phyloP scores from a whole-genome alignment of 2,888 invertebrate genomes.

The Drosophila austrosaltans region DNA sequence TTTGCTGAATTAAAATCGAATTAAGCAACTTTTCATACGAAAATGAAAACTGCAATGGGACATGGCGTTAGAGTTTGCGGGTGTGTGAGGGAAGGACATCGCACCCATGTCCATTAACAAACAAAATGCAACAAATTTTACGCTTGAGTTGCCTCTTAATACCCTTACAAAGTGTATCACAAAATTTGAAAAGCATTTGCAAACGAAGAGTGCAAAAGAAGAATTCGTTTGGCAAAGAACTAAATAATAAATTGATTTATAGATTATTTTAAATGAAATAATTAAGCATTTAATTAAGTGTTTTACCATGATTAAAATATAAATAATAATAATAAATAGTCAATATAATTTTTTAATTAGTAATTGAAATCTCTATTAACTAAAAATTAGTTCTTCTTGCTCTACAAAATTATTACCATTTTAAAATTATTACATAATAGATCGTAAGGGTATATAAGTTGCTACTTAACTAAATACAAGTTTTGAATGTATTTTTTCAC shows the following conservation, averaged over 20 bases:
- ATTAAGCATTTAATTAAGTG: too few relatives aligned
- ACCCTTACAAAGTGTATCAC: not conserved
- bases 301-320: too few relatives aligned
- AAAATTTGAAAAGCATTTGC: not conserved
- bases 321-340: too few relatives aligned
- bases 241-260: too few relatives aligned
- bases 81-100: constrained; percentile 33
- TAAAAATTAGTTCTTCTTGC: too few relatives aligned
- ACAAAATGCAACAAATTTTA: constrained; percentile 56
- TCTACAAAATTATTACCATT: too few relatives aligned
- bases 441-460: constrained; percentile 4
- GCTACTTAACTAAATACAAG: not conserved
- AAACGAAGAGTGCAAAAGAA: too few relatives aligned
- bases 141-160: not conserved
- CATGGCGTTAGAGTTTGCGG: constrained; percentile 16
- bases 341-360: too few relatives aligned
- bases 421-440: not conserved
- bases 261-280: too few relatives aligned
- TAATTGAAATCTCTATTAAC: too few relatives aligned
- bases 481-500: not conserved
- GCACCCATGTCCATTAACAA: constrained; percentile 29
- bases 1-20: constrained; percentile 60
- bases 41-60: constrained; percentile 31
- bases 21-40: constrained; percentile 54
- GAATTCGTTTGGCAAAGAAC: too few relatives aligned